Conservation (phyloP, 1,140 invertebrate species). For the Zaprionus tsacasi region DNA sequence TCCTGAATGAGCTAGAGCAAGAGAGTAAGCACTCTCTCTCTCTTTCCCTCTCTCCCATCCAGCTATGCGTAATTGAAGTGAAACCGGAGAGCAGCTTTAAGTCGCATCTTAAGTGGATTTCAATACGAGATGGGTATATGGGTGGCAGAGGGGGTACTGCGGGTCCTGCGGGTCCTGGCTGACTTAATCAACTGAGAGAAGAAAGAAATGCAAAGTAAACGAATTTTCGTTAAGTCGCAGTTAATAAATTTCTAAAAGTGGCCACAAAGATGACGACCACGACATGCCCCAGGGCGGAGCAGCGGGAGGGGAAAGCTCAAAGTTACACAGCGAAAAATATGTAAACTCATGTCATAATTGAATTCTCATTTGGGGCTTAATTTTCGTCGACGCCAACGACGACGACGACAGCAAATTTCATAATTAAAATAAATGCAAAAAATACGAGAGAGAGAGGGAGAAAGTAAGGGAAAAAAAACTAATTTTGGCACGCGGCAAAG, state of each 20-base stretch:
- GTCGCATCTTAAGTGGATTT: constrained; percentile 26
- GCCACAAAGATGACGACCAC: constrained; percentile 28
- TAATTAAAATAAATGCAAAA: constrained; percentile 68
- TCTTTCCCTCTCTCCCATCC: neutral
- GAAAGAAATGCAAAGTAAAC: constrained; percentile 33
- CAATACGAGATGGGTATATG: neutral
- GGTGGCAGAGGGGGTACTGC: neutral
- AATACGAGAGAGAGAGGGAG: neutral
- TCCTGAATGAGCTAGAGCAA: neutral
- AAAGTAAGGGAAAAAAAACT: constrained; percentile 35
- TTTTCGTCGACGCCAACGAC: constrained; percentile 26
- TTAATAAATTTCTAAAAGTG: constrained; percentile 49
- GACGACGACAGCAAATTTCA: constrained; percentile 34
- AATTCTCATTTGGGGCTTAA: constrained; percentile 65
- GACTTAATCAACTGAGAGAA: constrained; percentile 36
- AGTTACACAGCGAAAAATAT: constrained; percentile 46
- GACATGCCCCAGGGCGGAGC: neutral
- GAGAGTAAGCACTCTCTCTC: neutral
- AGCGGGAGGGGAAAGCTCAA: constrained; percentile 5
- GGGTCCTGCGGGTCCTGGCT: neutral
- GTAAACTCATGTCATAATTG: constrained; percentile 72
- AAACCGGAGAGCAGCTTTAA: constrained; percentile 21
- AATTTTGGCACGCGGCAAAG: constrained; percentile 59
- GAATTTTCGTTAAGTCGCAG: constrained; percentile 50
- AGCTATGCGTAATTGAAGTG: constrained; percentile 15